Conservation (phyloP, 2,113 vertebrate species). For the Xerus inauris region DNA sequence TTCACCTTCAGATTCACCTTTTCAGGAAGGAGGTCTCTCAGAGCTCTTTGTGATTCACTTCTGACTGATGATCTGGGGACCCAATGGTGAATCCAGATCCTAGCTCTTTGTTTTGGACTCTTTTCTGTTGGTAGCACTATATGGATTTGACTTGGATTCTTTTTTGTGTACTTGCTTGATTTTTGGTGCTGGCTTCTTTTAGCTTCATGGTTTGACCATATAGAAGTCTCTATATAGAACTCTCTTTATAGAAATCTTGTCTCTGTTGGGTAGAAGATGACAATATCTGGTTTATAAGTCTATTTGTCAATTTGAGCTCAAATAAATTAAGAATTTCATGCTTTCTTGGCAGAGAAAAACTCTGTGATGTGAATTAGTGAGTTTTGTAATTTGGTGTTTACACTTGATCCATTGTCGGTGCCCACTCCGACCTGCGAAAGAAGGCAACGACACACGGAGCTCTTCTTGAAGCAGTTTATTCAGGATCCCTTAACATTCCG, state of each 20-base stretch:
- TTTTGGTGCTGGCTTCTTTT: background rate
- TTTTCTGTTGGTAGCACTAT: background rate
- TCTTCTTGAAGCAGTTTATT: too few species aligned
- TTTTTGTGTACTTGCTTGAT: conserved; percentile 37
- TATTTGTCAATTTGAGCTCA: conserved; percentile 13
- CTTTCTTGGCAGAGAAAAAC: background rate
- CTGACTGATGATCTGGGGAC: background rate
- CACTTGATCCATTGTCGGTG: too few species aligned
- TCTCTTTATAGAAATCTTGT: background rate
- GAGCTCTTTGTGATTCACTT: background rate
- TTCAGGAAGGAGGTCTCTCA: background rate
- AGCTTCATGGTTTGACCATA: conserved; percentile 1
- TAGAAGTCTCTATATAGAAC: background rate
- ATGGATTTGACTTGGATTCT: background rate
- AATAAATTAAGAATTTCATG: background rate
- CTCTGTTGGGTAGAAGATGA: conserved; percentile 15
- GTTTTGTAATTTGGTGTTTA: conserved; percentile 56
- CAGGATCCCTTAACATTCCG: too few species aligned
- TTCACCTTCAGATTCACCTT: background rate
- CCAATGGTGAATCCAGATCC: background rate
- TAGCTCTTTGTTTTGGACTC: background rate
- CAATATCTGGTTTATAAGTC: background rate
- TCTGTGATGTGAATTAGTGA: background rate
- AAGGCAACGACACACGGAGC: too few species aligned
- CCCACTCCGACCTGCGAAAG: too few species aligned